Evolutionary conservation across 2,113 vertebrate genomes (phyloP).

Genomic region (Xenopus borealis): DNA sequence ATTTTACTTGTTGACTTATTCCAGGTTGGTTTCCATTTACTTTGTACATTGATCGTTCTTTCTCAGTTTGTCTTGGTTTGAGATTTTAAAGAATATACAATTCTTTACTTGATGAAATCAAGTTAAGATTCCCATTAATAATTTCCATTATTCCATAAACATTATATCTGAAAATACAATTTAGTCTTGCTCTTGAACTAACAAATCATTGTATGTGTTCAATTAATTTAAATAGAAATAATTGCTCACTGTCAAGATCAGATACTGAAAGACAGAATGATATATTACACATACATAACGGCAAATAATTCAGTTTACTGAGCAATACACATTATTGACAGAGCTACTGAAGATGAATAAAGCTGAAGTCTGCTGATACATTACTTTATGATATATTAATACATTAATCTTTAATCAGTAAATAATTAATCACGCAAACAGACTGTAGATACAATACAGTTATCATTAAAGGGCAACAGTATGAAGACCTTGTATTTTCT

Average conservation of each 20-base stretch:
- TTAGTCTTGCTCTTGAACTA: background rate
- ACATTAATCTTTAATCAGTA: background rate
- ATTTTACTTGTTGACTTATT: too few species aligned
- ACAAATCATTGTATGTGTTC: background rate
- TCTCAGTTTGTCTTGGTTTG: too few species aligned
- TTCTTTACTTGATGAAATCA: background rate
- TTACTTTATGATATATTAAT: conserved; percentile 1
- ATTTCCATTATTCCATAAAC: background rate
- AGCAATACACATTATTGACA: background rate
- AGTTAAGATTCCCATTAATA: rapidly evolving
- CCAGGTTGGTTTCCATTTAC: too few species aligned
- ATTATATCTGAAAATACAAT: background rate
- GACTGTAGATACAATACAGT: too few species aligned
- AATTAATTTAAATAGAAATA: conserved; percentile 17
- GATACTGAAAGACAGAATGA: conserved; percentile 4
- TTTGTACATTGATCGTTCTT: too few species aligned
- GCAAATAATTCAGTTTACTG: conserved; percentile 7
- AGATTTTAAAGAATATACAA: too few species aligned
- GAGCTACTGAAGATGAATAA: background rate
- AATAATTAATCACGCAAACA: background rate
- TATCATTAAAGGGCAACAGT: too few species aligned
- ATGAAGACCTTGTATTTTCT: too few species aligned
- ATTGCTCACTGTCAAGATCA: conserved; percentile 13
- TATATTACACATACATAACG: conserved; percentile 2
- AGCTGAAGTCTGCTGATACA: background rate